These are phyloP conservation scores for Hymenopus coronatus DNA, from an alignment of 2,888 invertebrate genomes.

Conservation along the genomic window DNA sequence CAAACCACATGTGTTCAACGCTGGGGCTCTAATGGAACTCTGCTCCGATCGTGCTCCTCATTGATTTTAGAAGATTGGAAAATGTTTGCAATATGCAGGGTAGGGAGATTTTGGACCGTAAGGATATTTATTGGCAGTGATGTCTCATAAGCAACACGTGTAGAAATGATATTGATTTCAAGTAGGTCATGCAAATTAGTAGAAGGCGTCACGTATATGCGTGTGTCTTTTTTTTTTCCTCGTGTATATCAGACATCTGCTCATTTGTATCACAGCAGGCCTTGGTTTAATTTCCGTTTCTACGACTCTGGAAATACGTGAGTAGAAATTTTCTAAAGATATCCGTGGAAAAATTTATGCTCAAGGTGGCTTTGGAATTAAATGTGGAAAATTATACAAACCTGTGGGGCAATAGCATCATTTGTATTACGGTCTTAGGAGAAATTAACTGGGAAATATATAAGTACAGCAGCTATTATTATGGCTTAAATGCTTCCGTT, in stretches of 20 bases:
- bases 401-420: not conserved
- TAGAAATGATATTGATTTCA: not conserved
- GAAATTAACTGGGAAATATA: not conserved
- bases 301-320: not conserved
- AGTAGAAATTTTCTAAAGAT: not conserved
- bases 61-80: not conserved
- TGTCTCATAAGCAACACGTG: not conserved
- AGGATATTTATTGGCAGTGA: not conserved
- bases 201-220: too few species aligned
- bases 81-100: too few species aligned
- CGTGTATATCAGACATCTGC: not conserved
- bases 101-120: too few species aligned
- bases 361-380: not conserved
- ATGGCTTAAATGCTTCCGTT: not conserved
- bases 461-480: not conserved
- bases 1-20: not conserved
- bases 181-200: not conserved
- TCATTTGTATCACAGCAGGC: not conserved
- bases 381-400: not conserved
- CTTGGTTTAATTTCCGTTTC: not conserved
- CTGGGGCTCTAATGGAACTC: not conserved
- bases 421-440: not conserved
- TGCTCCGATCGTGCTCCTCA: not conserved
- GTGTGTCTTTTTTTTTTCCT: too few species aligned
- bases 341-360: not conserved